Conservation (phyloP, 2,797 vertebrate genomes). For the Darevskia nairensis region DNA sequence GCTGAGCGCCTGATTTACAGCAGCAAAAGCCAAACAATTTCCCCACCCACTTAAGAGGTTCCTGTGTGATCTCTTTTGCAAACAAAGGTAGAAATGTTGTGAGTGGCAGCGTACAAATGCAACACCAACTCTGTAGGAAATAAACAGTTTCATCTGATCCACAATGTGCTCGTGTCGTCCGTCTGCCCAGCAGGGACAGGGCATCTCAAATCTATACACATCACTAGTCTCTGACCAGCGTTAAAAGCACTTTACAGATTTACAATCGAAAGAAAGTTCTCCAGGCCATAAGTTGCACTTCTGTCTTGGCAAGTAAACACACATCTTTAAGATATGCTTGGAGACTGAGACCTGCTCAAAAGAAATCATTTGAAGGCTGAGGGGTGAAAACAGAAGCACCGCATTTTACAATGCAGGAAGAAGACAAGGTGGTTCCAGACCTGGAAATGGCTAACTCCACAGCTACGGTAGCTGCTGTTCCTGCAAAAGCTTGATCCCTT, state of each 20-base stretch:
- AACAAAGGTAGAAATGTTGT: background rate
- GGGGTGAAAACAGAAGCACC: slow-evolving; percentile 45
- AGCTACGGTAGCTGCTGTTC: slow-evolving; percentile 58
- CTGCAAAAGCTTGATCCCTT: slow-evolving; percentile 74
- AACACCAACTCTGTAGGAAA: background rate
- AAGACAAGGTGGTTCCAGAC: slow-evolving; percentile 52
- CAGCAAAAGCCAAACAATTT: background rate
- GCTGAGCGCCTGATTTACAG: too few relatives aligned
- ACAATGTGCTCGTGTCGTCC: slow-evolving; percentile 7
- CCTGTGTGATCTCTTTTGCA: background rate
- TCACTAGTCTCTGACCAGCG: slow-evolving; percentile 83
- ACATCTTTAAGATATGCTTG: slow-evolving; percentile 60
- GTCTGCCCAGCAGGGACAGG: slow-evolving; percentile 87
- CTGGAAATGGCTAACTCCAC: background rate
- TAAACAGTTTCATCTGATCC: background rate
- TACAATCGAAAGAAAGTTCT: background rate
- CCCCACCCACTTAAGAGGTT: background rate
- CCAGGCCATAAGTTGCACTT: background rate
- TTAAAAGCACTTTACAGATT: slow-evolving; percentile 48
- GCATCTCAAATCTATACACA: slow-evolving; percentile 52
- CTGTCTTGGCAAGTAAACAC: background rate
- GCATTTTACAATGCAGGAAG: slow-evolving; percentile 53
- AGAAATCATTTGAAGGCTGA: slow-evolving; percentile 50
- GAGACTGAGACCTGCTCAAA: slow-evolving; percentile 84
- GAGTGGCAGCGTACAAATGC: background rate